Evolutionary conservation across 2,113 vertebrate genomes (phyloP), one percentile per base, ranked within the genome.

Genomic region (Centropristis striata): DNA sequence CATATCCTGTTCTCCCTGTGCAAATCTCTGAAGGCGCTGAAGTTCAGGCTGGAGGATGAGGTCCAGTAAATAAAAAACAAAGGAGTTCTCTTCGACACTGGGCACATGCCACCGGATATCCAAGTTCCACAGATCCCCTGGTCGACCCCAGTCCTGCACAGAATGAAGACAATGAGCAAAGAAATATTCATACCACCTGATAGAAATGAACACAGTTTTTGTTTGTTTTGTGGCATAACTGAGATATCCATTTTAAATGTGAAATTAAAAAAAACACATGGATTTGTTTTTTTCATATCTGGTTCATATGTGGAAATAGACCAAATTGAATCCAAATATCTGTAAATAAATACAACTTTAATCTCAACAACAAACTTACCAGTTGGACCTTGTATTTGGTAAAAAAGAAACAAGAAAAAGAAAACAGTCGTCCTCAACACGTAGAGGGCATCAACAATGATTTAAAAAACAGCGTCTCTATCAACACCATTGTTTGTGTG

Each of bases 81-180:
- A 98, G 9, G 92, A 90, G 0, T 92, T 95, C 92, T 99, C 98
- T 81, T 97, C 96, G 16, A 94, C 69, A 64, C 97, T 97, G 60
- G 98, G 96, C 78, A 98, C 96, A 28, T 99, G 98, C 98, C 98
- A 99, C 73, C 96, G 96, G 83, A 99, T 98, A 41, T 97, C 94
- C 69, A 99, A 92, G 84, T 97, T 97, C 96, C 97, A 97, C 23
- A 99, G 86, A 88, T 99, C 96, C 12, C 98, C 98, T n/a, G 98
- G 96, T 46, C 96, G 97, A 85, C 98, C 98, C 98, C 98, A 99
- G 90, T 99, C 98, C 98, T 99, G 84, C 2, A 88, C 54, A 16
- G 71, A 57, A 90, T 16, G 66, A 71, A 44, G 11, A 27, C 16
- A 61, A 49, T 15, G 2, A 49, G 10, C 4, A 73, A 18, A 37